phyloP scores from a whole-genome alignment of 2,888 invertebrate species.

The Amorpha juglandis region DNA sequence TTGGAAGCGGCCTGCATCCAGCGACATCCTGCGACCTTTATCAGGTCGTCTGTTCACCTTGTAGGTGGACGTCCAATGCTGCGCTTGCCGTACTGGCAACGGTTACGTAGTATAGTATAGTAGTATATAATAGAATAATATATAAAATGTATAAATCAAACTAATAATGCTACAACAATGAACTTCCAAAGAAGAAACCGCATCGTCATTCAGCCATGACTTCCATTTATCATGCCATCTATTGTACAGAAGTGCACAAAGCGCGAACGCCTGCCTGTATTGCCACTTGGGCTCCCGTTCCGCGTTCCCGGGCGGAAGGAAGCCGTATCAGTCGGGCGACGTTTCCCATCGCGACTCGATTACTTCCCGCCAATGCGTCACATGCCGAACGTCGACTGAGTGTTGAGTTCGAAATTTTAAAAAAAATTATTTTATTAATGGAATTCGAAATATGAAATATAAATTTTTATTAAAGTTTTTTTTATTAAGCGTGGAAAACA shows the following conservation, averaged over 20 bases:
- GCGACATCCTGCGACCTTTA: no score
- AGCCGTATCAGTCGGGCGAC: constrained; percentile 42
- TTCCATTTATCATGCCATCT: not conserved
- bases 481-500: no score
- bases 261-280: constrained; percentile 27
- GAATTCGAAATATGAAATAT: not conserved
- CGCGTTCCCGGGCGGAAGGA: constrained; percentile 45
- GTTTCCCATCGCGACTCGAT: constrained; percentile 28
- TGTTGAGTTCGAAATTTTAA: not conserved
- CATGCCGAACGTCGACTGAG: not conserved
- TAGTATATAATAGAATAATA: no score
- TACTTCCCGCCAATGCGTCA: constrained; percentile 24
- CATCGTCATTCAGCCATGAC: not conserved
- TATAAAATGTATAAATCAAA: no score
- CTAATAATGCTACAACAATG: no score
- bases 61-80: no score
- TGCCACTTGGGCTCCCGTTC: constrained; percentile 29
- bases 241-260: not conserved
- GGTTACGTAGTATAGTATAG: no score
- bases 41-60: no score
- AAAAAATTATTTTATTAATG: no score
- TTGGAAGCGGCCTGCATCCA: no score
- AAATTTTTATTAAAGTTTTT: no score
- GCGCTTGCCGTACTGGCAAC: no score
- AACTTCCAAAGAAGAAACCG: not conserved